Evolutionary conservation across 2,113 vertebrate genomes (phyloP).

Genomic region (Formicarius rufipectus): DNA sequence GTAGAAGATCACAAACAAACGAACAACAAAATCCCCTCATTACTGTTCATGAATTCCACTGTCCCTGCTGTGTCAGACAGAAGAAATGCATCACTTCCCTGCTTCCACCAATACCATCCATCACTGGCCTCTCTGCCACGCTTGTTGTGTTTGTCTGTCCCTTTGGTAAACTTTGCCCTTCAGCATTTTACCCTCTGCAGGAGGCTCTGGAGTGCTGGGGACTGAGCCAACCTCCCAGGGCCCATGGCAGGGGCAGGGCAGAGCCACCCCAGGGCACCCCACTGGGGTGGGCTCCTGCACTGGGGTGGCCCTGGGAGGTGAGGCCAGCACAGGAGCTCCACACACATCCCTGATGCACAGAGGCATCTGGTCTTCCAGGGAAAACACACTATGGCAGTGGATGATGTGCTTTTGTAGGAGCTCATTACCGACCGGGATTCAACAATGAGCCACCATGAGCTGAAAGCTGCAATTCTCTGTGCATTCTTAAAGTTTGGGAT

Average conservation of each 20-base stretch:
- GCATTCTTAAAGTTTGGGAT: neutral
- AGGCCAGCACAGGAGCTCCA: neutral
- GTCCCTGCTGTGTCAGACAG: neutral
- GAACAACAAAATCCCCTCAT: neutral
- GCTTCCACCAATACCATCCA: neutral
- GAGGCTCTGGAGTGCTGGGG: neutral
- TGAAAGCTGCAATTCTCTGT: neutral
- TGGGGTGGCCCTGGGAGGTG: neutral
- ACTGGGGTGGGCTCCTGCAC: neutral
- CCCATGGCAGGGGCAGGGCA: neutral
- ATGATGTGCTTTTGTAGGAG: neutral
- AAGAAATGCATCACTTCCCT: neutral
- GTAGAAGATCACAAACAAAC: neutral
- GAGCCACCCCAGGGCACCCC: neutral
- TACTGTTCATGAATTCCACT: neutral
- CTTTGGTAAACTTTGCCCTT: neutral
- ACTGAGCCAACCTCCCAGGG: neutral
- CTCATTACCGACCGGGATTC: neutral
- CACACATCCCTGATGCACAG: neutral
- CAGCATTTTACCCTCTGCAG: neutral
- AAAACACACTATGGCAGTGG: neutral
- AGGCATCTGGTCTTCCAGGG: neutral
- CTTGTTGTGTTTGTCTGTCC: neutral
- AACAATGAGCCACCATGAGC: neutral
- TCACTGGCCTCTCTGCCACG: neutral